Evolutionary conservation across 2,113 vertebrate genomes (phyloP).

Genomic region (Myrmecobius fasciatus): DNA sequence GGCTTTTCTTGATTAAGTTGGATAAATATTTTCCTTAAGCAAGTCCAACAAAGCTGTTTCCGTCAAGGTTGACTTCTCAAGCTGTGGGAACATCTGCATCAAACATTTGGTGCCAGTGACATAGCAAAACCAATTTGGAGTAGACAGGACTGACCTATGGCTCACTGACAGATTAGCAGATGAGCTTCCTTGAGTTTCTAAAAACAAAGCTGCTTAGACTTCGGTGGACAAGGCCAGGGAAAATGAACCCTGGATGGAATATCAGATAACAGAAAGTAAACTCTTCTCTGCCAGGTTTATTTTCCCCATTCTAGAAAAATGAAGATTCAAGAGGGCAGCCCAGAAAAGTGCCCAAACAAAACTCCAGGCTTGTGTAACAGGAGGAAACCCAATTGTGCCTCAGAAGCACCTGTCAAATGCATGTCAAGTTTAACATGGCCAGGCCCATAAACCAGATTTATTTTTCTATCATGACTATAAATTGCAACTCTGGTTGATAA

Average conservation of each 20-base stretch:
- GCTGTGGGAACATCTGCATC: constrained; percentile 72
- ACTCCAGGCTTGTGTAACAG: constrained; percentile 10
- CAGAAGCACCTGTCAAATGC: neutral
- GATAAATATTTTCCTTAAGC: constrained; percentile 57
- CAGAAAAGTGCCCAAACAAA: constrained; percentile 37
- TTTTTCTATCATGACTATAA: constrained; percentile 68
- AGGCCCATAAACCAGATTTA: constrained; percentile 28
- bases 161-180: constrained; percentile 78
- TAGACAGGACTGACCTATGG: constrained; percentile 65
- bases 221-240: constrained; percentile 33
- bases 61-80: constrained; percentile 52
- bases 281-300: constrained; percentile 70
- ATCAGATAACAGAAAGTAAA: constrained; percentile 66
- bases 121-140: constrained; percentile 73
- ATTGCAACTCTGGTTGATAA: constrained; percentile 58
- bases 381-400: neutral
- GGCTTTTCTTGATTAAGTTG: constrained; percentile 55
- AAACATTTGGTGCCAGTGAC: constrained; percentile 56
- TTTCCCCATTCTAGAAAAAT: constrained; percentile 51
- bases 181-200: constrained; percentile 71
- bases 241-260: constrained; percentile 56
- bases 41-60: constrained; percentile 65
- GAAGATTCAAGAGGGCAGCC: constrained; percentile 21
- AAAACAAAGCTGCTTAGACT: constrained; percentile 69
- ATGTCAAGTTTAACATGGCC: constrained; percentile 18